Evolutionary conservation across 2,888 invertebrate genomes (phyloP).

Genomic region (Timema cristinae): DNA sequence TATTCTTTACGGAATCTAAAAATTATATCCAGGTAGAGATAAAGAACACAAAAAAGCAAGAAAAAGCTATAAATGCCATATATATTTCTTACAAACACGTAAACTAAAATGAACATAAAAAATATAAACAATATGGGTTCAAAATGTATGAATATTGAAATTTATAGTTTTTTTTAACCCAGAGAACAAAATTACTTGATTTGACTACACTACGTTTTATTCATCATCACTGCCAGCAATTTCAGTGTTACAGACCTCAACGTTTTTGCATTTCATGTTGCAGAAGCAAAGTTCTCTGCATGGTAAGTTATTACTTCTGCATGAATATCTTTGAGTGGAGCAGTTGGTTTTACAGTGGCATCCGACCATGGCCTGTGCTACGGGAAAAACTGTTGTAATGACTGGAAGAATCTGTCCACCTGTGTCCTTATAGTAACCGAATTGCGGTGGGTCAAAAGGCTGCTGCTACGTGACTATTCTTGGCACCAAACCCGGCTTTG

Average conservation of each 20-base stretch:
- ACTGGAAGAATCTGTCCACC: background rate
- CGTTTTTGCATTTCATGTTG: background rate
- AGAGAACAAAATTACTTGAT: background rate
- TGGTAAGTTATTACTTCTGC: background rate
- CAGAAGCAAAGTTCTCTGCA: conserved; percentile 1
- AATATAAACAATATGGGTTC: background rate
- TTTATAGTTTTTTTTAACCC: background rate
- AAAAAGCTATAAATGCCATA: background rate
- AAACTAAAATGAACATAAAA: background rate
- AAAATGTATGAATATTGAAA: background rate
- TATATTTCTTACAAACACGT: background rate
- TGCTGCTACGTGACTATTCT: background rate
- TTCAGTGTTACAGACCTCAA: background rate
- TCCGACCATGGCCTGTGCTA: background rate
- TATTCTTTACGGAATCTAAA: background rate
- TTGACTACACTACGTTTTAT: background rate
- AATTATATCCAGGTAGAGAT: background rate
- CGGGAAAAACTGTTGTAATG: background rate
- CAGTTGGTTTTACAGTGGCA: background rate
- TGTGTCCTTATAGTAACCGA: background rate
- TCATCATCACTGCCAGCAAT: conserved; percentile 8
- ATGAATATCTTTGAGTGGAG: conserved; percentile 5
- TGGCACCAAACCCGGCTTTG: conserved; percentile 4
- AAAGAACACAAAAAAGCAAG: background rate
- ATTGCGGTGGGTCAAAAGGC: background rate